A percentile compares a stretch with the other conserved stretches of the same genome.
phyloP scores from a whole-genome alignment of 2,113 vertebrate species.

The Rhynchomys soricoides region DNA sequence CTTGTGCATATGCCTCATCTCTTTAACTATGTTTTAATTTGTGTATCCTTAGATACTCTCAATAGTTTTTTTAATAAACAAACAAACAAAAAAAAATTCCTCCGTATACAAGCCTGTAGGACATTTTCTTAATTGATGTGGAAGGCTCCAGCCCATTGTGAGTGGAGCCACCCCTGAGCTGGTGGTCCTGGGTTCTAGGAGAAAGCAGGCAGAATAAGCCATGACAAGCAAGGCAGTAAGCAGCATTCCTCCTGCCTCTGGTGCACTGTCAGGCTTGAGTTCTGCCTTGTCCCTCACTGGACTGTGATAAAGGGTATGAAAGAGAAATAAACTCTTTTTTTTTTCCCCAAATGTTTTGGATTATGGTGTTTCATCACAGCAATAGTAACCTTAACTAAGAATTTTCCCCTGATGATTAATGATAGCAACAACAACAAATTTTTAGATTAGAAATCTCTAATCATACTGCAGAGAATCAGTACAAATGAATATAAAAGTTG shows the following conservation, averaged over 20 bases:
- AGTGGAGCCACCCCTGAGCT: not conserved
- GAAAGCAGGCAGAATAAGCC: not conserved
- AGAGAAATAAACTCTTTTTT: not conserved
- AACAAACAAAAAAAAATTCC: not conserved
- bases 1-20: constrained; percentile 51
- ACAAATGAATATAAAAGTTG: not conserved
- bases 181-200: not conserved
- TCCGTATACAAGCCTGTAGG: not conserved
- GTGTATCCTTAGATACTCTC: constrained; percentile 72
- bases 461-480: not conserved
- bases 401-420: not conserved
- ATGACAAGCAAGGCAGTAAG: not conserved
- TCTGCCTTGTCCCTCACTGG: too few relatives aligned
- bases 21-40: constrained; percentile 50
- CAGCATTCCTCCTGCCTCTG: too few relatives aligned
- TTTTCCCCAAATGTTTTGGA: not conserved
- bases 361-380: not conserved
- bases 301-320: not conserved
- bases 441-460: not conserved
- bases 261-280: not conserved
- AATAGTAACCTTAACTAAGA: not conserved
- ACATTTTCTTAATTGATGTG: not conserved
- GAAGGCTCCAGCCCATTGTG: not conserved
- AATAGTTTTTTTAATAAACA: constrained; percentile 75
- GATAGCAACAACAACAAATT: not conserved